phyloP scores from a whole-genome alignment of 2,113 vertebrate genomes.

The Accipiter cooperii region DNA sequence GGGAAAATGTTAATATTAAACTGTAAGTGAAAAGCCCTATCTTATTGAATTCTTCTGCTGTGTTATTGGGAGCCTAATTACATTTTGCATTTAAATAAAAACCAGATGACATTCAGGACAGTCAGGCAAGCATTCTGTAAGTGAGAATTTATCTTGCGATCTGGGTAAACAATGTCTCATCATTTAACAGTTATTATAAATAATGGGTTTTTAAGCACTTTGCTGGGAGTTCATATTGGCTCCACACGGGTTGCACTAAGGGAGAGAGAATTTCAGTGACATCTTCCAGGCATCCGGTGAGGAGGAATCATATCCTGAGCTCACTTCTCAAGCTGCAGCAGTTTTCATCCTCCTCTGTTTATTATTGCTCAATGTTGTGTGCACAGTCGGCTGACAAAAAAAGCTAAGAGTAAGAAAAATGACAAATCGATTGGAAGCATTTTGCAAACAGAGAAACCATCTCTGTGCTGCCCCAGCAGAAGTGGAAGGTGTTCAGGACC shows the following conservation, averaged over 20 bases:
- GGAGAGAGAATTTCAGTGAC: conserved; percentile 64
- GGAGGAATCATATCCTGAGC: conserved; percentile 57
- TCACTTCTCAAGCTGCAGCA: background rate
- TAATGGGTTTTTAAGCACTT: conserved; percentile 71
- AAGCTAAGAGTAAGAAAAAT: background rate
- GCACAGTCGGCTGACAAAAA: background rate
- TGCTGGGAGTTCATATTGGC: conserved; percentile 63
- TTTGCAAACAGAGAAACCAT: background rate
- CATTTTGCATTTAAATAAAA: conserved; percentile 78
- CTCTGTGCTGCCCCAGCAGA: background rate
- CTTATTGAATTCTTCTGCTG: conserved; percentile 77
- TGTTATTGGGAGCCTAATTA: conserved; percentile 76
- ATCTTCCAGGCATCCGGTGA: conserved; percentile 66
- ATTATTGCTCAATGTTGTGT: conserved; percentile 5
- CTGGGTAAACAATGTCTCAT: conserved; percentile 72
- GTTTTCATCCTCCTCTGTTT: conserved; percentile 39
- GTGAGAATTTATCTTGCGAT: conserved; percentile 69
- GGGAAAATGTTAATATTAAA: conserved; percentile 65
- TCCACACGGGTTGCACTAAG: conserved; percentile 48
- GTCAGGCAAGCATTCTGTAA: conserved; percentile 59
- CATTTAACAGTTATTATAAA: conserved; percentile 75
- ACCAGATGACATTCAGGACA: conserved; percentile 75
- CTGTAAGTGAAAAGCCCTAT: conserved; percentile 71
- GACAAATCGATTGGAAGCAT: background rate
- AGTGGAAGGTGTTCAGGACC: background rate